Conservation (phyloP, 2,888 invertebrate species). For the Napeogenes sylphis region DNA sequence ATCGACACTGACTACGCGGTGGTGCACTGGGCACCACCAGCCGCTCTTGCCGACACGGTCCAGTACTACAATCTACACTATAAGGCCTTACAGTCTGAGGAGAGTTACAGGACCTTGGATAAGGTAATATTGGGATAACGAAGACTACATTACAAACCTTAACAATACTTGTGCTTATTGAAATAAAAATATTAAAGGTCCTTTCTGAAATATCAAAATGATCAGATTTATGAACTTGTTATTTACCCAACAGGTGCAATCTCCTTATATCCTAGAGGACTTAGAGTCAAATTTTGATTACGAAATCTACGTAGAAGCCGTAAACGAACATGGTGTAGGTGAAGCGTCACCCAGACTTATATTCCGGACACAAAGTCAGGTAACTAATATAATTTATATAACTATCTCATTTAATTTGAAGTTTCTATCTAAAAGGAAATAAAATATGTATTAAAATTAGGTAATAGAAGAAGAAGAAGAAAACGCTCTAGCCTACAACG, state of each 20-base stretch:
- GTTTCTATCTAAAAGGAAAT: background rate
- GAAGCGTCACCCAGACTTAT: slow-evolving; percentile 85
- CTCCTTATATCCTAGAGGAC: slow-evolving; percentile 86
- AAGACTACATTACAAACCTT: too few species aligned
- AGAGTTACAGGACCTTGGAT: slow-evolving; percentile 76
- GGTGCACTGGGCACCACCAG: slow-evolving; percentile 86
- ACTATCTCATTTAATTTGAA: background rate
- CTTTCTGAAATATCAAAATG: too few species aligned
- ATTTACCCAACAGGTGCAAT: slow-evolving; percentile 64
- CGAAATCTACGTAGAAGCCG: slow-evolving; percentile 88
- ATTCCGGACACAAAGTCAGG: slow-evolving; percentile 85
- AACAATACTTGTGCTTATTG: too few species aligned
- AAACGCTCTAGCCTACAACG: slow-evolving; percentile 82
- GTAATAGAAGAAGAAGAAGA: slow-evolving; percentile 79
- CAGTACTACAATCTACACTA: slow-evolving; percentile 80
- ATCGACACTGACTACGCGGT: slow-evolving; percentile 87
- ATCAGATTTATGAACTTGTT: background rate
- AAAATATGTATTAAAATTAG: slow-evolving; percentile 42
- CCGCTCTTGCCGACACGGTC: slow-evolving; percentile 83
- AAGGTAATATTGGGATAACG: slow-evolving; percentile 52
- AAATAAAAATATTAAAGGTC: background rate
- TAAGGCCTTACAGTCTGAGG: slow-evolving; percentile 70
- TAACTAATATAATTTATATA: slow-evolving; percentile 42
- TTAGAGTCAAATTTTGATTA: slow-evolving; percentile 86
- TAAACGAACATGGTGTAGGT: slow-evolving; percentile 87